Base-by-base conservation (phyloP, 2,888 invertebrate genomes). In the Neoitamus cyanurus region DNA sequence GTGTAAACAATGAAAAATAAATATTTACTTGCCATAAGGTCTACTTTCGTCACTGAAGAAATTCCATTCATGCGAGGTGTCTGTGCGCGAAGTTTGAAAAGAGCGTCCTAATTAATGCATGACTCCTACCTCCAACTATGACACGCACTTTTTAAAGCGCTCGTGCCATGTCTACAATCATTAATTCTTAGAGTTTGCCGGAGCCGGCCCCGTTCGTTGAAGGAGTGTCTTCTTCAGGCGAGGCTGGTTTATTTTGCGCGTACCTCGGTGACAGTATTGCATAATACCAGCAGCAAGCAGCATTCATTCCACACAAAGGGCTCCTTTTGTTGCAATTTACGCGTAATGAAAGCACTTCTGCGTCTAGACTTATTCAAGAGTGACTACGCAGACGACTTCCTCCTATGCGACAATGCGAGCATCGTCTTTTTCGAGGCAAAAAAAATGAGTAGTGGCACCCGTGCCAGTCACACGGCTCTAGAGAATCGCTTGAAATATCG, bases 401-500 rank as follows among this genome's bases (percentile, higher is more conserved):
- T 42, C 13, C 42, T 42, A 15, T 42, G n/a, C 15, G n/a, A 42
- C n/a, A 42, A 1, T 42, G 42, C 42, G 5, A 42, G 6, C n/a
- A 1, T 42, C 42, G 42, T 42, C 5, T n/a, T 42, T n/a, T n/a
- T 42, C n/a, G 3, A 42, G n/a, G n/a, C 13, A 42, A 42, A 42
- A 42, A 6, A 42, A 42, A 42, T 42, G 42, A 42, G n/a, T 42
- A 11, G 28, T 5, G 37, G 25, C n/a, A 11, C 6, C 4, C 5
- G 20, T 20, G 25, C 36, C 13, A 20, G 13, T 31, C 13, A 31
- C 15, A 7, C 75, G 34, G 15, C 13, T 7, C 11, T 36, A 83
- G 75, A 70, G 77, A 68, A 28, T 73, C 46, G 78, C 77, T 31
- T 6, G 85, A 83, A 72, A 46, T 70, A 83, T 83, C 83, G 30